Conservation (phyloP, 2,113 vertebrate species). For the Hemibagrus wyckioides region DNA sequence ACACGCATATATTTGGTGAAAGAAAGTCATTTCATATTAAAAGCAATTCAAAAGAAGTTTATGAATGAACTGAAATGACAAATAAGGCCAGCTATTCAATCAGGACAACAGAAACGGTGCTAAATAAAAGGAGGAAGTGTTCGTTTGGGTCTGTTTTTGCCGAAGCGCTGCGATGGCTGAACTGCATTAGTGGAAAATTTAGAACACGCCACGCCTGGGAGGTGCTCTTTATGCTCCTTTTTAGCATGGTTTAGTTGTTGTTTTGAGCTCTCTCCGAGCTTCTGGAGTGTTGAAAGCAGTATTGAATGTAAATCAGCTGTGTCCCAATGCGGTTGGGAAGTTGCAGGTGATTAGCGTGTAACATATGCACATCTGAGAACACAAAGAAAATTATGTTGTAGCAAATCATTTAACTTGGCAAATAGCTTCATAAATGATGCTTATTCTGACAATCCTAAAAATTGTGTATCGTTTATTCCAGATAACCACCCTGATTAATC, state of each 20-base stretch:
- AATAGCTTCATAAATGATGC: not conserved
- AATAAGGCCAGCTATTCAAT: not conserved
- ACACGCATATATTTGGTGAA: not conserved
- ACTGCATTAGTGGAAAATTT: not conserved
- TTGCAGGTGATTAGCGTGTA: not conserved
- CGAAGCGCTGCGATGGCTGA: not conserved
- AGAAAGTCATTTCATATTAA: not conserved
- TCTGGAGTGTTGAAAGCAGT: not conserved
- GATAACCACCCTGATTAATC: constrained; percentile 98
- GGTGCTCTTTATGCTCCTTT: not conserved
- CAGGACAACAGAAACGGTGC: not conserved
- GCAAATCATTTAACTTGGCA: not conserved
- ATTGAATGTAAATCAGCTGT: not conserved
- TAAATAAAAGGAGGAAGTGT: not conserved
- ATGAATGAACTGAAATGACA: not conserved
- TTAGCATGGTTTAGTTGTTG: not conserved
- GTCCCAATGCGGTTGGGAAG: not conserved
- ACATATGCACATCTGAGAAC: not conserved
- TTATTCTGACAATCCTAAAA: not conserved
- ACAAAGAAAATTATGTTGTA: not conserved
- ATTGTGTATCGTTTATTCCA: constrained; percentile 64
- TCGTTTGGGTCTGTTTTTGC: not conserved
- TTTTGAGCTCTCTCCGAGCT: not conserved
- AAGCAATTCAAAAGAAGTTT: not conserved
- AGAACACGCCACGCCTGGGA: not conserved